Evolutionary conservation across 1,140 invertebrate genomes (phyloP).

Genomic region (Calliopsis andreniformis): DNA sequence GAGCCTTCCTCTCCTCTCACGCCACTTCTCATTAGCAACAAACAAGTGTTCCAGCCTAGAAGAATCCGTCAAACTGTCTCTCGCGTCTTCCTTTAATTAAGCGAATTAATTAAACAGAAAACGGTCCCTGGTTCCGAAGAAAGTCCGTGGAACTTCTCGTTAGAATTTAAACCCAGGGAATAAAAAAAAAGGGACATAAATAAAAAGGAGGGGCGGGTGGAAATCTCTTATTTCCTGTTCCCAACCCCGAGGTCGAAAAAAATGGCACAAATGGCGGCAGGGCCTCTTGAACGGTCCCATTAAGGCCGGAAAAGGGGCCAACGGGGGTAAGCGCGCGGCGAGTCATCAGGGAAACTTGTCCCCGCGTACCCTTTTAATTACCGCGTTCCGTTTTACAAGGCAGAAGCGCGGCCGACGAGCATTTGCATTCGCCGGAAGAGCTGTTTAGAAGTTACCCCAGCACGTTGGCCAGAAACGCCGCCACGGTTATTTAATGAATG

Average conservation of each 20-base stretch:
- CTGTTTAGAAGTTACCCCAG: slow-evolving; percentile 64
- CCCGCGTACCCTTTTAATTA: slow-evolving; percentile 62
- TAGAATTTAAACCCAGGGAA: slow-evolving; percentile 5
- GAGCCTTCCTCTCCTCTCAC: not conserved
- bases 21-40: slow-evolving; percentile 25
- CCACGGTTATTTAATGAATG: slow-evolving; percentile 69
- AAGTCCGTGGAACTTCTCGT: slow-evolving; percentile 19
- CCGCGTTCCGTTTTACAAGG: slow-evolving; percentile 25
- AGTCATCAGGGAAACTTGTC: slow-evolving; percentile 54
- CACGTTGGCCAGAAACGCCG: slow-evolving; percentile 47
- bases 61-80: slow-evolving; percentile 33
- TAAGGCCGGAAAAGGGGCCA: slow-evolving; percentile 24
- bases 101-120: slow-evolving; percentile 48
- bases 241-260: not conserved
- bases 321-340: not conserved
- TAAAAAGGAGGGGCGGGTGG: not conserved
- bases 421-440: slow-evolving; percentile 71
- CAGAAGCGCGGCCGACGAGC: slow-evolving; percentile 25
- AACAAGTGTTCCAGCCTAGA: not conserved
- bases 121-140: slow-evolving; percentile 5
- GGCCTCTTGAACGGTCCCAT: slow-evolving; percentile 33
- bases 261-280: not conserved
- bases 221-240: not conserved
- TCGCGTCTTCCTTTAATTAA: slow-evolving; percentile 39
- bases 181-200: not conserved